Percentiles rank a stretch among this genome's conserved stretches.
Evolutionary conservation across 1,140 invertebrate species (phyloP).

Genomic region (Nephotettix cincticeps): DNA sequence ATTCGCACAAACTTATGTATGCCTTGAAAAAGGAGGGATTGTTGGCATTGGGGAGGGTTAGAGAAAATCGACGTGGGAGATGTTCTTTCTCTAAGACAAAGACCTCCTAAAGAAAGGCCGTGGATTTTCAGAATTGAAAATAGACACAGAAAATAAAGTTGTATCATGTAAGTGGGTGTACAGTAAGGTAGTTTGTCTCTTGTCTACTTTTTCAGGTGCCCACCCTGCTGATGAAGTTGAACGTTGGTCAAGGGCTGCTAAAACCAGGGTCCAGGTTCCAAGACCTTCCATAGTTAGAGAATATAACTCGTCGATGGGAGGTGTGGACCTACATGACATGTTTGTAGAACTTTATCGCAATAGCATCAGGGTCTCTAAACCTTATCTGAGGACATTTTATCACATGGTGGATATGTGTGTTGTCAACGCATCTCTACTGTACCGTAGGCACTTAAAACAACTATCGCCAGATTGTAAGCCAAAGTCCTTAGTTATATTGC

Average conservation of each 20-base stretch:
- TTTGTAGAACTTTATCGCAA: constrained; percentile 27
- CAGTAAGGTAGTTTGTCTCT: constrained; percentile 27
- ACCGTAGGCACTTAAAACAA: background rate
- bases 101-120: constrained; percentile 22
- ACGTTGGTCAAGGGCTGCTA: constrained; percentile 26
- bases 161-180: constrained; percentile 33
- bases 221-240: constrained; percentile 30
- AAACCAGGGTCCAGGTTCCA: constrained; percentile 23
- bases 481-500: too few relatives aligned
- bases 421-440: constrained; percentile 30
- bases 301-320: constrained; percentile 35
- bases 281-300: constrained; percentile 31
- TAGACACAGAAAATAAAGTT: constrained; percentile 27
- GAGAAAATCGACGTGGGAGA: constrained; percentile 27
- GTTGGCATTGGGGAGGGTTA: constrained; percentile 28
- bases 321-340: constrained; percentile 32
- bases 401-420: constrained; percentile 30
- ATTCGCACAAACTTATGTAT: constrained; percentile 26
- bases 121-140: constrained; percentile 27
- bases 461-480: background rate
- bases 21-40: constrained; percentile 28
- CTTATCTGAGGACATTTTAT: constrained; percentile 26
- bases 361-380: constrained; percentile 1
- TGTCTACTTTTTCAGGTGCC: constrained; percentile 30
- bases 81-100: constrained; percentile 31